A percentile compares a stretch with the other conserved stretches of the same genome.
These are phyloP conservation scores for Apostichopus parvimensis DNA, from an alignment of 35 echinoderm and acorn worm genomes.

Conservation along the genomic window DNA sequence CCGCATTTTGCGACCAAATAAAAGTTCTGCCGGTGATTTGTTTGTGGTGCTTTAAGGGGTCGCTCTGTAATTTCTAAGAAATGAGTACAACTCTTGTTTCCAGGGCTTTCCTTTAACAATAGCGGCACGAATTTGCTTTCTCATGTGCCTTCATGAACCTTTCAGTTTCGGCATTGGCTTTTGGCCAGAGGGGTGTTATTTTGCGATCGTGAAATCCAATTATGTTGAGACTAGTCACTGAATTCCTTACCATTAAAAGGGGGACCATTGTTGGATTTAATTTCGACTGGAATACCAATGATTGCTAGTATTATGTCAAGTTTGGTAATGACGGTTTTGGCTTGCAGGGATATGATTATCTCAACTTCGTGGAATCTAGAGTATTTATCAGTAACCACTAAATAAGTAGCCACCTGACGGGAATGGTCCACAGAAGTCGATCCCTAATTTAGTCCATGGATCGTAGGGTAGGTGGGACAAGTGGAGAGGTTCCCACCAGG, in stretches of 20 bases:
- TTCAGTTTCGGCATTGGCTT: conserved; percentile 83
- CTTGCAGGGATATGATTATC: conserved; percentile 52
- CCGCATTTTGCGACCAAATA: conserved; percentile 59
- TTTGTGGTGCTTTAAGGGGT: conserved; percentile 69
- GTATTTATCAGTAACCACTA: conserved; percentile 64
- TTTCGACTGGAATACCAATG: conserved; percentile 35
- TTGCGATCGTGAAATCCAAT: conserved; percentile 74
- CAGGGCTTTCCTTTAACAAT: conserved; percentile 52
- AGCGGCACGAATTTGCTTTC: conserved; percentile 57
- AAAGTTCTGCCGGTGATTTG: conserved; percentile 51
- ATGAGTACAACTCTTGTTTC: conserved; percentile 68
- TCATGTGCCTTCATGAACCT: conserved; percentile 76
- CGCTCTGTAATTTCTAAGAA: conserved; percentile 73
- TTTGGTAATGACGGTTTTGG: conserved; percentile 41
- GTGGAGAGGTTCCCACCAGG: conserved; percentile 49
- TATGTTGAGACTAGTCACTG: conserved; percentile 41
- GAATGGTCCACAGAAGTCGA: conserved; percentile 63
- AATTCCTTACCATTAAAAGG: conserved; percentile 30
- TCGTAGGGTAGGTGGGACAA: conserved; percentile 36
- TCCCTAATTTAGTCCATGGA: conserved; percentile 32
- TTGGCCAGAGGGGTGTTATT: conserved; percentile 78
- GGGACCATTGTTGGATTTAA: conserved; percentile 40
- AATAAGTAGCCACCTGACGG: conserved; percentile 60
- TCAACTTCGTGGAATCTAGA: conserved; percentile 69
- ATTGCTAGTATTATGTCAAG: conserved; percentile 36